Percentiles rank a stretch among this genome's conserved stretches.
Conservation (phyloP, 2,888 invertebrate species). For the Drosophila kanekoi region DNA sequence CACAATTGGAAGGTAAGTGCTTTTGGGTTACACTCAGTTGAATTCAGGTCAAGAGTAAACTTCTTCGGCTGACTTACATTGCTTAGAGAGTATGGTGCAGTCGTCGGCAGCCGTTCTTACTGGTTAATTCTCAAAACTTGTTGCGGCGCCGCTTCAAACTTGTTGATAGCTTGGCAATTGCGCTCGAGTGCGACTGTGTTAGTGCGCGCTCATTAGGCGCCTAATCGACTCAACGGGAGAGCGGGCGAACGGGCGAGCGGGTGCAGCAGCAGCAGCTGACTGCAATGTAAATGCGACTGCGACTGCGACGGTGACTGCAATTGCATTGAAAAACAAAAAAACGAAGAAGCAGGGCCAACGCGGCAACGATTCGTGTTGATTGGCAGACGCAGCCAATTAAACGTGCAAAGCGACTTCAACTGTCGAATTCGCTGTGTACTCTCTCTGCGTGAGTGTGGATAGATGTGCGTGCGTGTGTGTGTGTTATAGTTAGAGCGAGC, state of each 20-base stretch:
- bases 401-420: slow-evolving; percentile 30
- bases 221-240: slow-evolving; percentile 57
- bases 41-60: too few relatives aligned
- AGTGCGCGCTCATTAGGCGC: slow-evolving; percentile 66
- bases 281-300: background rate
- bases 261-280: slow-evolving; percentile 9
- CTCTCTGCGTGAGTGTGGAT: background rate
- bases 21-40: too few relatives aligned
- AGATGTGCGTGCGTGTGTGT: background rate
- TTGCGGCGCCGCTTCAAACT: slow-evolving; percentile 38
- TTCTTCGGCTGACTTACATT: background rate
- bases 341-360: slow-evolving; percentile 27
- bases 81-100: slow-evolving; percentile 3
- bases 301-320: slow-evolving; percentile 6
- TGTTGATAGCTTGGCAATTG: slow-evolving; percentile 36
- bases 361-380: slow-evolving; percentile 57
- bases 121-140: slow-evolving; percentile 31
- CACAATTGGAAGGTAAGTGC: too few relatives aligned
- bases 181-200: slow-evolving; percentile 62
- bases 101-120: background rate
- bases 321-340: slow-evolving; percentile 1
- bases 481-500: background rate
- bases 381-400: slow-evolving; percentile 66
- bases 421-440: slow-evolving; percentile 13
- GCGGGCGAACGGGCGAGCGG: slow-evolving; percentile 2